Evolutionary conservation across 1,140 invertebrate genomes (phyloP), one percentile per base, ranked within the genome.

Genomic region (Rhyacophila brunnea): DNA sequence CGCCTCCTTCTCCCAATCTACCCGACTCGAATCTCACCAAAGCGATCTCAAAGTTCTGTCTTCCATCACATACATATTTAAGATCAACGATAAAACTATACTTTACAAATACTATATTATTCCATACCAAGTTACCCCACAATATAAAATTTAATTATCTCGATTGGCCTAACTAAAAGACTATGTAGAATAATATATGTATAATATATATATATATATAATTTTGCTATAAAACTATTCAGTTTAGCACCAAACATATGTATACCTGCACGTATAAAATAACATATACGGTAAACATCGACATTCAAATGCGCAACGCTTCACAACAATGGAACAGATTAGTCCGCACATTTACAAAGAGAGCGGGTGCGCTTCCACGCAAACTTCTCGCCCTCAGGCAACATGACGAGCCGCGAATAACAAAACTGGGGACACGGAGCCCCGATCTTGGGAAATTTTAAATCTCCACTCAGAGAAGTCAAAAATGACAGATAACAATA

Each of bases 241-340:
- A 57, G 43, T 60, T 64, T 66, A 66, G 65, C 65, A 66, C 65
- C 65, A 64, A 64, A 64, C 46, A 63, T 54, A 59, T 63, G 60
- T 63, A 57, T 66, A 66, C 55, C 60, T 63, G 58, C 61, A 61
- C 54, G 36, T 59, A 50, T 54, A 60, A 52, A 56, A 57, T 50
- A 60, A 64, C 42, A 54, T 40, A 45, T 58, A 54, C 43, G 60
- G 51, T 58, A 58, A 43, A 54, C 38, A 28, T 28, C 23, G 23
- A 28, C 23, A 5, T 28, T 28, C 23, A 28, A 28, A 28, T 28
- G 9, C 23, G 23, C 23, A 28, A 28, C 23, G 23, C 9, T 28
- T 28, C 23, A 28, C 23, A 28, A 28, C 23, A 28, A 28, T 28
- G 23, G 23, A 28, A 28, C 3, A 28, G n/a, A n/a, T n/a, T n/a